Conservation (phyloP, 2,113 vertebrate genomes). For the Propithecus coquereli region DNA sequence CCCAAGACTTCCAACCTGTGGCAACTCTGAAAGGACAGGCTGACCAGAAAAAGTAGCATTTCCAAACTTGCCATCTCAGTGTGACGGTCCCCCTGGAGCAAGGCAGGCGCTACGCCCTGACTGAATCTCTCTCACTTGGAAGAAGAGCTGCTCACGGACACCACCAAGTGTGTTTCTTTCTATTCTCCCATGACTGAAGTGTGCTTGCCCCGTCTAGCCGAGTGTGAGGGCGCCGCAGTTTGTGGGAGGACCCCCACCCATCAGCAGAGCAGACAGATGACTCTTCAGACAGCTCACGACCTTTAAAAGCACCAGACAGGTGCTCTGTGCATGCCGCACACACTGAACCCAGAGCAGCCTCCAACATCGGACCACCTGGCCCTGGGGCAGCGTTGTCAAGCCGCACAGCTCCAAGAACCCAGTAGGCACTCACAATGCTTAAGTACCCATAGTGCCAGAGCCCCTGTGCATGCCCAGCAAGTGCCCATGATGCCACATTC, state of each 20-base stretch:
- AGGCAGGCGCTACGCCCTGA: neutral
- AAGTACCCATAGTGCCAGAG: neutral
- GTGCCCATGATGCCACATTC: no score
- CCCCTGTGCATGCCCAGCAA: no score
- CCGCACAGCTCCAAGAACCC: neutral
- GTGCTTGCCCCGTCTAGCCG: neutral
- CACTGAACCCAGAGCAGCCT: neutral
- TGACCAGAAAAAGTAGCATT: neutral
- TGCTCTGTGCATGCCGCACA: fast-evolving
- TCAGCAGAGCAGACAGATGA: neutral
- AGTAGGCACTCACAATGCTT: no score
- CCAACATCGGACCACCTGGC: neutral
- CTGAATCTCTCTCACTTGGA: fast-evolving
- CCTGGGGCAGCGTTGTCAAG: neutral
- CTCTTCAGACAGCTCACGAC: neutral
- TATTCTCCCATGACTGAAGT: neutral
- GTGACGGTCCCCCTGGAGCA: neutral
- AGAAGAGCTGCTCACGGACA: no score
- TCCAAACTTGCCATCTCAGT: fast-evolving
- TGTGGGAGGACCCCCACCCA: no score
- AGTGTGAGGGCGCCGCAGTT: neutral
- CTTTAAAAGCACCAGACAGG: neutral
- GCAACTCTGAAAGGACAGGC: neutral
- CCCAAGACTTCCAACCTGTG: neutral
- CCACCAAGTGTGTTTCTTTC: no score